These are phyloP conservation scores for Myanophis thanlyinensis DNA, from an alignment of 2,113 vertebrate genomes.

Conservation along the genomic window DNA sequence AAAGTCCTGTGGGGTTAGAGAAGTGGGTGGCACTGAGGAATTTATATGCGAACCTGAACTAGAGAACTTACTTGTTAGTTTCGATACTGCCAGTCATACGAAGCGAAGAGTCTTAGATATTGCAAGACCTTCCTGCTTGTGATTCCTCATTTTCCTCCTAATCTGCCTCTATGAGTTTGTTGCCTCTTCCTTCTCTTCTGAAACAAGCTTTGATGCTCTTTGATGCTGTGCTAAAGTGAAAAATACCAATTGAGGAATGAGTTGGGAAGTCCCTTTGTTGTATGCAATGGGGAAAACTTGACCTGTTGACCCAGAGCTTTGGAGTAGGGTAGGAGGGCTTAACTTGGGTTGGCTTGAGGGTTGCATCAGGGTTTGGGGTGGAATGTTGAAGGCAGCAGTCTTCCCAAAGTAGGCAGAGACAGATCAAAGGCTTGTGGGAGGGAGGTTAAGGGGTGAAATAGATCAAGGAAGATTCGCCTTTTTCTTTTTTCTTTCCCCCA, in stretches of 20 bases:
- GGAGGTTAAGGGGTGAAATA: not conserved
- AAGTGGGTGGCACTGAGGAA: not conserved
- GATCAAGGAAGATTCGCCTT: not conserved
- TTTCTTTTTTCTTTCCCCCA: not conserved
- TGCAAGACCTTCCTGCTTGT: not conserved
- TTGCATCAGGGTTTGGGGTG: not conserved
- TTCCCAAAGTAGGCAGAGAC: not conserved
- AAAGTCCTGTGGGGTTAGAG: not conserved
- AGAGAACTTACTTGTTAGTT: not conserved
- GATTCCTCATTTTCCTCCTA: not conserved
- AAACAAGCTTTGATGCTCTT: not conserved
- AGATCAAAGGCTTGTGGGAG: not conserved
- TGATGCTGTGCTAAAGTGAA: not conserved
- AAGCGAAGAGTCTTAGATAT: not conserved
- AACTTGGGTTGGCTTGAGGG: not conserved
- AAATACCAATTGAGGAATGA: not conserved
- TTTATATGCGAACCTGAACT: not conserved
- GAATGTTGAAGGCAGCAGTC: not conserved
- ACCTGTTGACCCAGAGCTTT: not conserved
- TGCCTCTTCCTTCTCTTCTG: not conserved
- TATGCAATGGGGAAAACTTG: not conserved
- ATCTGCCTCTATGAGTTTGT: not conserved
- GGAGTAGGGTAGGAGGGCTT: not conserved
- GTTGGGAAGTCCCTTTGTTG: not conserved
- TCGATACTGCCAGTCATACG: not conserved